These are phyloP conservation scores for Falco punctatus DNA, from an alignment of 2,113 vertebrate species.

Conservation along the genomic window DNA sequence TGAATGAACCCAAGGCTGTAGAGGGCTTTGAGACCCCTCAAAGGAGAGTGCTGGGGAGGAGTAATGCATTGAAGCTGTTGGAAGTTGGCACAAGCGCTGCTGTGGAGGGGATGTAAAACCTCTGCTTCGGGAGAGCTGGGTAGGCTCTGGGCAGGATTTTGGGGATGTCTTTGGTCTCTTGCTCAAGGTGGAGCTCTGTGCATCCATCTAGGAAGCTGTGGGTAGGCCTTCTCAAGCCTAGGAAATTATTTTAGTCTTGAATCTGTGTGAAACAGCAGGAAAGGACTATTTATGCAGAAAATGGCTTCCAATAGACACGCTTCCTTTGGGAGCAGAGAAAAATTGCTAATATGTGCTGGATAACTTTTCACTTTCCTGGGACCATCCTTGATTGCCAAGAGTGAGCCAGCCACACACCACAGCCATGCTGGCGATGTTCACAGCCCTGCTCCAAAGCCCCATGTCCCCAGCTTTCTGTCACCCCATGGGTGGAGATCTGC, in stretches of 20 bases:
- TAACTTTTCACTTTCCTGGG: slow-evolving; percentile 10
- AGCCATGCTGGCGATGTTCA: fast-evolving
- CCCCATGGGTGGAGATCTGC: fast-evolving
- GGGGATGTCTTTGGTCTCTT: background rate
- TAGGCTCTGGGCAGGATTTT: background rate
- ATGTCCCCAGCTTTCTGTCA: background rate
- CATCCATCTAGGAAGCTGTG: background rate
- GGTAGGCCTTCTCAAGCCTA: background rate
- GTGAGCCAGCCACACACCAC: fast-evolving
- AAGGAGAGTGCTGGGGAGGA: background rate
- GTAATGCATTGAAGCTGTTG: fast-evolving
- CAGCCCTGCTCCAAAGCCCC: background rate
- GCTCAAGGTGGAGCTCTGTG: background rate
- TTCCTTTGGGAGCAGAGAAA: slow-evolving; percentile 16
- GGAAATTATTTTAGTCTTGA: slow-evolving; percentile 9
- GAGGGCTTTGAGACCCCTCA: background rate
- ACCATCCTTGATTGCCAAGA: background rate
- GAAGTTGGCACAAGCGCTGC: background rate
- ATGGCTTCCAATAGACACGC: background rate
- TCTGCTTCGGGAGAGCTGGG: background rate
- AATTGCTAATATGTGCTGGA: slow-evolving; percentile 41
- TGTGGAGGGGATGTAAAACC: background rate
- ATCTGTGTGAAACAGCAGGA: slow-evolving; percentile 36
- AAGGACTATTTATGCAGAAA: slow-evolving; percentile 47
- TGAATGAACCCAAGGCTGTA: background rate